phyloP scores from a whole-genome alignment of 1,140 invertebrate species.

The Procambarus clarkii region DNA sequence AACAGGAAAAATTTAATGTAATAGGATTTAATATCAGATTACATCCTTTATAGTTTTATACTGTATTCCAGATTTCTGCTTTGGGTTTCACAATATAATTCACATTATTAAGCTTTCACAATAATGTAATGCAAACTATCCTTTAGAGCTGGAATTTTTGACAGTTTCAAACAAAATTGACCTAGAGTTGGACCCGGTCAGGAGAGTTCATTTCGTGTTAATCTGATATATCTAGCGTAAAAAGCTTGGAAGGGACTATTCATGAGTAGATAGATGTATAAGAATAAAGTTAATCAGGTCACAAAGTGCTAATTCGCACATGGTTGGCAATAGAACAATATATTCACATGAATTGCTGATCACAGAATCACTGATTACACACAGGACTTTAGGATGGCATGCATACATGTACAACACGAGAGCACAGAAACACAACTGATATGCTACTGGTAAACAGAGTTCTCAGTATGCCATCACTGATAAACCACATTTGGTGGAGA shows the following conservation, averaged over 20 bases:
- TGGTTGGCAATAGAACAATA: slow-evolving; percentile 6
- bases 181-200: not conserved
- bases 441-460: slow-evolving; percentile 5
- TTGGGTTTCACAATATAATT: too few species aligned
- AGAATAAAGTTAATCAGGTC: slow-evolving; percentile 1
- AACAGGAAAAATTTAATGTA: too few species aligned
- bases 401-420: slow-evolving; percentile 14
- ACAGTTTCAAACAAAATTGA: too few species aligned
- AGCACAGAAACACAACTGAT: slow-evolving; percentile 35
- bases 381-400: slow-evolving; percentile 13
- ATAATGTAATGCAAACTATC: too few species aligned
- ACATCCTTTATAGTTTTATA: too few species aligned
- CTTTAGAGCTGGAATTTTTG: too few species aligned
- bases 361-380: slow-evolving; percentile 14
- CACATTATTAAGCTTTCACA: too few species aligned
- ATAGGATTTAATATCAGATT: too few species aligned
- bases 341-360: not conserved
- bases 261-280: not conserved
- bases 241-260: not conserved
- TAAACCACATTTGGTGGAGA: not conserved
- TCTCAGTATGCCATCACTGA: not conserved
- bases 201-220: not conserved
- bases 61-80: too few species aligned
- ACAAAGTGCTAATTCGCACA: not conserved
- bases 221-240: not conserved